A percentile compares a stretch with the other conserved stretches of the same genome.
phyloP scores from a whole-genome alignment of 2,888 invertebrate species.

The Drosophila percnosoma region DNA sequence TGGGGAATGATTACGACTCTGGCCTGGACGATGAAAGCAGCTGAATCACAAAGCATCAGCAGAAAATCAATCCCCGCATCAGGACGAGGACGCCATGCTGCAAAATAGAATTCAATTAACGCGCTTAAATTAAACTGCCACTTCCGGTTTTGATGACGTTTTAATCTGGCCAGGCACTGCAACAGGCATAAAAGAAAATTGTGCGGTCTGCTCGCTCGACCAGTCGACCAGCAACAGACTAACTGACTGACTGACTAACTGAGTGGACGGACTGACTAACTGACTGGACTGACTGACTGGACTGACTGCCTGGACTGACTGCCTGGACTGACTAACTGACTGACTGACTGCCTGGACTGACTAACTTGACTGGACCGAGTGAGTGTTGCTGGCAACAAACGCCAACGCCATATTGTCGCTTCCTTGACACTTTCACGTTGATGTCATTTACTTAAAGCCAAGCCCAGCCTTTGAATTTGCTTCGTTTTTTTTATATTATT shows the following conservation, averaged over 20 bases:
- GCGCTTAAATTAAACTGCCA: conserved; percentile 83
- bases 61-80: conserved; percentile 74
- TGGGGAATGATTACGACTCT: conserved; percentile 38
- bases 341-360: background rate
- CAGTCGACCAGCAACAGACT: background rate
- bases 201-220: conserved; percentile 13
- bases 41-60: conserved; percentile 44
- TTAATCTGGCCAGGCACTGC: conserved; percentile 65
- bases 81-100: conserved; percentile 20
- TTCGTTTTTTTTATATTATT: background rate
- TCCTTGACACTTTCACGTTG: conserved; percentile 23
- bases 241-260: background rate
- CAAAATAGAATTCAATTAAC: conserved; percentile 83
- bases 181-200: conserved; percentile 50
- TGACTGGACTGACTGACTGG: background rate
- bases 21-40: conserved; percentile 12
- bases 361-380: background rate
- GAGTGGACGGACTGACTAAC: background rate
- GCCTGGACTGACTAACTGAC: too few relatives aligned
- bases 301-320: background rate
- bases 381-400: conserved; percentile 45
- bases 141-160: conserved; percentile 82
- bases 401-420: conserved; percentile 34
- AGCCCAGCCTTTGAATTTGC: background rate
- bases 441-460: conserved; percentile 40